Evolutionary conservation across 2,113 vertebrate genomes (phyloP), one percentile per base, ranked within the genome.

Genomic region (Platysternon megacephalum): DNA sequence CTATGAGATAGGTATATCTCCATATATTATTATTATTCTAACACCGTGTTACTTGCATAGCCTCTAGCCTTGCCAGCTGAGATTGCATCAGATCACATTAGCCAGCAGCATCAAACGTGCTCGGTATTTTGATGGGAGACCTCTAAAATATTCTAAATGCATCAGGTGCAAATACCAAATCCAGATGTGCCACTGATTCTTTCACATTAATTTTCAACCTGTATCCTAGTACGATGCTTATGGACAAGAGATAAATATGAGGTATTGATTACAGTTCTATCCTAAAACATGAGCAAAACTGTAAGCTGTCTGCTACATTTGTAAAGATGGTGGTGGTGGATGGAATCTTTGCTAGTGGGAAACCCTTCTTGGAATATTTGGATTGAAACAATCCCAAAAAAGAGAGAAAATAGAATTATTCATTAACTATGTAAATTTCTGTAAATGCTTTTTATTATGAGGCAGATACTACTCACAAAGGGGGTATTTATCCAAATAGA

Each of bases 321-420:
- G 13, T 2, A 79, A 28, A 8, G 8, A 46, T 6, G 28, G 81
- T 4, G 87, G 21, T 74, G 35, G 4, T 5, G 48, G n/a, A 48
- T 68, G 28, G 32, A 46, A 86, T 42, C n/a, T 74, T 74, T 74
- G 72, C 19, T 26, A 74, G n/a, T 42, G 21, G 61, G 88, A 0
- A 3, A 79, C 42, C 10, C 1, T 10, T n/a, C 65, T 86, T 35
- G 88, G 46, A 55, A 56, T 42, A 35, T 1, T 11, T 82, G 16
- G 42, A 53, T 1, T 35, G 21, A 94, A 90, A 82, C 55, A 56
- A 28, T 32, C 56, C 56, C n/a, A 1, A 39, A 39, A 65, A 35
- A 74, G n/a, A 24, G 89, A 82, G 42, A 61, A 90, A 79, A 32
- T 44, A 85, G 84, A 44, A 56, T 95, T 90, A 91, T 58, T 89